Percentiles rank a stretch among this genome's conserved stretches.
Evolutionary conservation across 92 coral and sea anemone genomes (phyloP).

Genomic region (Parazoanthus swiftii): DNA sequence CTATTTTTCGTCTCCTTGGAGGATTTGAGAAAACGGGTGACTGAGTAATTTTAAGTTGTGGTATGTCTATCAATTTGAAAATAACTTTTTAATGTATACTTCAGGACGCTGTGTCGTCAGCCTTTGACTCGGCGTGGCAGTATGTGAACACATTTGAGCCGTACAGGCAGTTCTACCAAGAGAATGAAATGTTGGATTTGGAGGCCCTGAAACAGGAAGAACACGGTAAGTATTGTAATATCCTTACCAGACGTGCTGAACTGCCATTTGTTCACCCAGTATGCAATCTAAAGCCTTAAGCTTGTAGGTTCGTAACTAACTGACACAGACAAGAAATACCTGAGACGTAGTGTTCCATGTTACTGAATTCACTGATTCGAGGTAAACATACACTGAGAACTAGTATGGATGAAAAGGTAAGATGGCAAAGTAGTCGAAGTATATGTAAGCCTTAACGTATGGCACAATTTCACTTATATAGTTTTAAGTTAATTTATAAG

Average conservation of each 20-base stretch:
- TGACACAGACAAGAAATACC: too few relatives aligned
- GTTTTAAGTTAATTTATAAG: not conserved
- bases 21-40: too few relatives aligned
- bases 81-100: not conserved
- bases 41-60: too few relatives aligned
- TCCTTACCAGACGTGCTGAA: not conserved
- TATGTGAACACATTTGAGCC: constrained; percentile 94
- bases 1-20: too few relatives aligned
- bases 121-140: constrained; percentile 88
- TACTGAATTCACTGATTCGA: too few relatives aligned
- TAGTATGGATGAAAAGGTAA: too few relatives aligned
- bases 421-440: too few relatives aligned
- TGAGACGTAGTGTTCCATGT: too few relatives aligned
- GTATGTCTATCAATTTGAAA: not conserved
- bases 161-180: constrained; percentile 93
- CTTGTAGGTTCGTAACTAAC: too few relatives aligned
- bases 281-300: not conserved
- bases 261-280: not conserved
- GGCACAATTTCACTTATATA: not conserved
- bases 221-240: constrained; percentile 61
- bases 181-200: constrained; percentile 91
- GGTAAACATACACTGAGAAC: too few relatives aligned
- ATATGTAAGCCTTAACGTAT: not conserved
- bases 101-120: constrained; percentile 93
- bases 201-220: constrained; percentile 81